Conservation (phyloP, 2,113 vertebrate genomes). For the Ovibos moschatus region DNA sequence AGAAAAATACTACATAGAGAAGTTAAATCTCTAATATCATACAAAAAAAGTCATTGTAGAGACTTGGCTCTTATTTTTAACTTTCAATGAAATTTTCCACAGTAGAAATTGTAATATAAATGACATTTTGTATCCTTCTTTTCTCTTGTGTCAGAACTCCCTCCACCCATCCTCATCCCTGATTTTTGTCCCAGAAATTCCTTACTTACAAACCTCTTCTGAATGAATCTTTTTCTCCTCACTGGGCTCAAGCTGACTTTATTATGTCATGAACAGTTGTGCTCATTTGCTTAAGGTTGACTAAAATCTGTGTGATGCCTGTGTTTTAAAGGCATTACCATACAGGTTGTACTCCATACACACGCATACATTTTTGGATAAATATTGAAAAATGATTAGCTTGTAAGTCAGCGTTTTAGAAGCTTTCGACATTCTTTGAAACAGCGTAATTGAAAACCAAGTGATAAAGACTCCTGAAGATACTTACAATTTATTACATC, state of each 20-base stretch:
- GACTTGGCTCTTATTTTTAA: not conserved
- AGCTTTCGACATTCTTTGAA: not conserved
- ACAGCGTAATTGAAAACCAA: not conserved
- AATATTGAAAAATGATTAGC: not conserved
- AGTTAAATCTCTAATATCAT: not conserved
- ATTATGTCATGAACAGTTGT: not conserved
- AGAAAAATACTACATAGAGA: not conserved
- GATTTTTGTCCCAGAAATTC: not conserved
- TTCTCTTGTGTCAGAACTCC: not conserved
- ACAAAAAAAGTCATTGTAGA: not conserved
- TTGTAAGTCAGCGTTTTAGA: slow-evolving; percentile 11
- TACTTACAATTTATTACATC: not conserved
- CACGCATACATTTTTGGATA: not conserved
- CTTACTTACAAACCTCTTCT: not conserved
- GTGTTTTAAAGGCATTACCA: not conserved
- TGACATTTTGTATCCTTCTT: not conserved
- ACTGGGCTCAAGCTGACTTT: not conserved
- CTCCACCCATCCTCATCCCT: not conserved
- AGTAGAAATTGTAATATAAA: not conserved
- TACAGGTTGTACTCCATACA: not conserved
- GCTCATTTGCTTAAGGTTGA: not conserved
- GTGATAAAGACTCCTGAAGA: not conserved
- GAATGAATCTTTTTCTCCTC: not conserved
- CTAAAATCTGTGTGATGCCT: not conserved
- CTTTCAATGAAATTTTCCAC: not conserved